These are phyloP conservation scores for Scaeva pyrastri DNA, from an alignment of 2,888 invertebrate genomes.

Conservation along the genomic window DNA sequence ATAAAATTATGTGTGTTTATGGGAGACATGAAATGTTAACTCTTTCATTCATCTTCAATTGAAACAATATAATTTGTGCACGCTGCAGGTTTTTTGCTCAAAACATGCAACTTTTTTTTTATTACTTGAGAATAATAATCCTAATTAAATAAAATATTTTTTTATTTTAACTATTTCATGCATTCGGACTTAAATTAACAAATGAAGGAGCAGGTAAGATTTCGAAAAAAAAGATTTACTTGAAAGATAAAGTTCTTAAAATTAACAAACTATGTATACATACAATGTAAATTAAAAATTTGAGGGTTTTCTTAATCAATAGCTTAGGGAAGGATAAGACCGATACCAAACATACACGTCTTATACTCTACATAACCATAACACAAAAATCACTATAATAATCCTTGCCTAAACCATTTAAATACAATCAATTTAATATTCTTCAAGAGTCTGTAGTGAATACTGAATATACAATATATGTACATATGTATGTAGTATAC, in stretches of 20 bases:
- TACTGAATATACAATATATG: too few relatives aligned
- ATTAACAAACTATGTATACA: too few relatives aligned
- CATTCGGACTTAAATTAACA: conserved; percentile 1
- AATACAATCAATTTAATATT: conserved; percentile 39
- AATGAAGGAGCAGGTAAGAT: conserved; percentile 38
- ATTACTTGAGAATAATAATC: neutral
- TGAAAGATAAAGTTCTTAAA: neutral
- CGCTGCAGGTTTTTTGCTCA: conserved; percentile 13
- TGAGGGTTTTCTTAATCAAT: conserved; percentile 15
- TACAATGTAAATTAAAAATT: neutral
- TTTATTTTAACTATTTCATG: conserved; percentile 21
- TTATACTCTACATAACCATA: neutral
- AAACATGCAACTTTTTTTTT: neutral
- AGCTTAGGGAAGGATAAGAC: conserved; percentile 65
- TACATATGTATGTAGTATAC: neutral
- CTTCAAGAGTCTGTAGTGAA: conserved; percentile 32
- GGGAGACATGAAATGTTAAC: too few relatives aligned
- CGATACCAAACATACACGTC: conserved; percentile 33
- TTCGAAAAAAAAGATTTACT: neutral
- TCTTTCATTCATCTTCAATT: too few relatives aligned
- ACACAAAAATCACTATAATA: conserved; percentile 21
- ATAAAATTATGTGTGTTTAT: too few relatives aligned
- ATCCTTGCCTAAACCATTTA: conserved; percentile 23
- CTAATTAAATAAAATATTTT: conserved; percentile 7
- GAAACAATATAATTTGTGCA: neutral